phyloP scores from a whole-genome alignment of 2,888 invertebrate genomes.

The Stegana nigrithorax region DNA sequence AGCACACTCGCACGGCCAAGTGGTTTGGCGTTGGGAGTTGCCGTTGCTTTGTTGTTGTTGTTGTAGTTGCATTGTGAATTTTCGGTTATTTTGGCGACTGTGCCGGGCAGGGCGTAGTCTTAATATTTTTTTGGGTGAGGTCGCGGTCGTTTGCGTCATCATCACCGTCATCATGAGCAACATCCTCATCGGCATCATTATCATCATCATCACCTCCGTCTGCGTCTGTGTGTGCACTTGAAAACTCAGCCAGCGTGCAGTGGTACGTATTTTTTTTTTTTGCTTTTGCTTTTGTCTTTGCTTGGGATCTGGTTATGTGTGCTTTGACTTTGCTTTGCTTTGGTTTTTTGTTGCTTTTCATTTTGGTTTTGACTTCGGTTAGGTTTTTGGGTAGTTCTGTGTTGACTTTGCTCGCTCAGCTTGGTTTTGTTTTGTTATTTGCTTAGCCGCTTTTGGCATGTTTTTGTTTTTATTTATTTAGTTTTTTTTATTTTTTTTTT shows the following conservation, averaged over 20 bases:
- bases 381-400: conserved; percentile 3
- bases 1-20: not conserved
- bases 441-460: conserved; percentile 27
- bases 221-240: conserved; percentile 38
- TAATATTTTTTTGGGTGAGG: conserved; percentile 48
- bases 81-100: conserved; percentile 2
- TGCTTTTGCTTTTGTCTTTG: conserved; percentile 16
- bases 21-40: conserved; percentile 4
- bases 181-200: conserved; percentile 52
- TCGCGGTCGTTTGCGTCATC: conserved; percentile 41
- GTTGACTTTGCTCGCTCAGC: conserved; percentile 26
- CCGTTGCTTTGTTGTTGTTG: conserved; percentile 34
- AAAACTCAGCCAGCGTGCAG: conserved; percentile 58
- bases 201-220: conserved; percentile 40
- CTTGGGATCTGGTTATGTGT: conserved; percentile 1
- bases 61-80: not conserved
- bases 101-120: not conserved
- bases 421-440: conserved; percentile 35
- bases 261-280: conserved; percentile 19
- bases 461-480: conserved; percentile 48
- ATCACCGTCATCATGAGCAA: conserved; percentile 25
- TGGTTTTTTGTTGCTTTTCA: conserved; percentile 13
- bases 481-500: conserved; percentile 57
- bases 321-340: conserved; percentile 15
- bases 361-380: conserved; percentile 18